Base-by-base conservation (phyloP, 2,113 vertebrate genomes). In the Sterrhoptilus dennistouni region DNA sequence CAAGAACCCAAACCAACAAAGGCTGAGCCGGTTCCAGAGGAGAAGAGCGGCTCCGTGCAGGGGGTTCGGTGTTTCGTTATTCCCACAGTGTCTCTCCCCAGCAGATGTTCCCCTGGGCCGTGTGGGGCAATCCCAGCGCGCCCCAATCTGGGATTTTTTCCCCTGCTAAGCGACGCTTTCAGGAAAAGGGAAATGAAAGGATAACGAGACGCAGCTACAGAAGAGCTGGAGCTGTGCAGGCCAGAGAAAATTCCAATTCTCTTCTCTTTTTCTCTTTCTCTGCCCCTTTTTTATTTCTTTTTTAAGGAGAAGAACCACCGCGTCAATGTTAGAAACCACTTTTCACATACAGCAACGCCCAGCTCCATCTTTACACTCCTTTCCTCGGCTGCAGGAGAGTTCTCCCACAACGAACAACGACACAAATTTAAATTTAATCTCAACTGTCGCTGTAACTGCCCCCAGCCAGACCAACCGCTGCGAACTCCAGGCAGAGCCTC, bases 391-490 rank as follows among this genome's bases (percentile, higher is more conserved):
- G 88, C 83, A 38, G 82, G 56, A 90, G 78, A 77, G 49, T 38
- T 78, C 86, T 95, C 86, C 5, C n/a, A 68, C 86, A 82, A 88
- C 5, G 9, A 96, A 84, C 49, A 64, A 92, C 49, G 60, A 92
- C 25, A 92, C 57, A 90, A 83, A 93, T 94, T 79, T 74, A 75
- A 81, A 96, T 87, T 90, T 92, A 86, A 96, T 92, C 95, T 95
- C 81, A 68, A 81, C 45, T 27, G 72, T 84, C 68, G 56, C 56
- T 75, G 6, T 83, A 89, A 89, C 69, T 60, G 92, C 96, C 89
- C 92, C 25, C 11, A 91, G 87, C 84, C 81, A 91, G 80, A 88
- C 78, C 93, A 90, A 91, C 95, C 83, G 95, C 95, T 77, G 93
- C 0, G 27, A 93, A 91, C 71, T 83, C 85, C 79, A 93, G 71